Evolutionary conservation across 2,113 vertebrate species (phyloP).

Genomic region (Rostratula benghalensis): DNA sequence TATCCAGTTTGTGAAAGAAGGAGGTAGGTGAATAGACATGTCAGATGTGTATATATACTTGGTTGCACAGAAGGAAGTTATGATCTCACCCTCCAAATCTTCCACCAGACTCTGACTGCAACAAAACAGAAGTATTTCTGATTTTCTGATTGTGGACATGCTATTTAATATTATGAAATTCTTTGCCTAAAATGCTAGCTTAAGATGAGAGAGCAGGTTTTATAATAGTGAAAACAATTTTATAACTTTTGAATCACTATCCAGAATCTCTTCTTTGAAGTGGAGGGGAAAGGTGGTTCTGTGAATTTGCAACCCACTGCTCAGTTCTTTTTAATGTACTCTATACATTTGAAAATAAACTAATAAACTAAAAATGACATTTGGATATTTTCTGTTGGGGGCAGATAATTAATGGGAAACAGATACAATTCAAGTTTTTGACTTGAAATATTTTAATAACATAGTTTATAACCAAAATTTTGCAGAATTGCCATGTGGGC

Average conservation of each 20-base stretch:
- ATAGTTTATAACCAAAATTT: background rate
- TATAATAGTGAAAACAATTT: background rate
- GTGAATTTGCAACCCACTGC: background rate
- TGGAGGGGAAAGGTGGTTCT: background rate
- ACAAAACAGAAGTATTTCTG: background rate
- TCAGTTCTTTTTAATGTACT: background rate
- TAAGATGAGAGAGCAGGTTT: background rate
- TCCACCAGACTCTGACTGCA: background rate
- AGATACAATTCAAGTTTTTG: background rate
- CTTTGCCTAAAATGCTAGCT: background rate
- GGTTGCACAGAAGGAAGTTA: background rate
- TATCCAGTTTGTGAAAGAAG: background rate
- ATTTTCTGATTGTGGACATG: background rate
- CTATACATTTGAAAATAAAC: background rate
- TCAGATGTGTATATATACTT: background rate
- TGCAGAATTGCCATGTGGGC: background rate
- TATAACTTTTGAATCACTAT: background rate
- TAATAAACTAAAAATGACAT: background rate
- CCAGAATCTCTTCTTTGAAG: background rate
- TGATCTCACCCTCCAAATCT: background rate
- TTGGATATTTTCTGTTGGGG: background rate
- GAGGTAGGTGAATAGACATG: background rate
- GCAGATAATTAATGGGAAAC: background rate
- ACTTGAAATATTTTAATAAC: background rate
- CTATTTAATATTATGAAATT: background rate